phyloP scores from a whole-genome alignment of 1,140 invertebrate genomes.

The Teleogryllus occipitalis region DNA sequence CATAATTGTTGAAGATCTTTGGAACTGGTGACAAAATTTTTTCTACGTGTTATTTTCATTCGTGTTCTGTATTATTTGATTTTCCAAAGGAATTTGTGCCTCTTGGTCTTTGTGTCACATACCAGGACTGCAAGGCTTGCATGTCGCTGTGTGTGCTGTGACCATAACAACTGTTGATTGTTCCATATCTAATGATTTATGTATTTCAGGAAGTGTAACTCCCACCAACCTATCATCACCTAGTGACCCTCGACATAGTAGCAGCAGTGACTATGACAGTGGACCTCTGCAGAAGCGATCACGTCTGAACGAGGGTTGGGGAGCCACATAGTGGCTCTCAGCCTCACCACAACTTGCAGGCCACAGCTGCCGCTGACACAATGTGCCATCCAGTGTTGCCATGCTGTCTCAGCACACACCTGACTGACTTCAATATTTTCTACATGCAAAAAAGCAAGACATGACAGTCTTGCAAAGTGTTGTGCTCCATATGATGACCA shows the following conservation, averaged over 20 bases:
- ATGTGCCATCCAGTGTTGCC: slow-evolving; percentile 14
- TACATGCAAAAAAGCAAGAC: neutral
- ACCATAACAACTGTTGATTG: neutral
- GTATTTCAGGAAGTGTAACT: slow-evolving; percentile 53
- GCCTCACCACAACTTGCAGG: neutral
- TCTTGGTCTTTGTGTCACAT: neutral
- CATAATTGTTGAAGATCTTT: too few species aligned
- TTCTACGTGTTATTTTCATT: too few species aligned
- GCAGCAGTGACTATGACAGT: slow-evolving; percentile 65
- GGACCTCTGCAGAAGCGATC: slow-evolving; percentile 72
- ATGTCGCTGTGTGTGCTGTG: neutral
- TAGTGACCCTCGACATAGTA: slow-evolving; percentile 44
- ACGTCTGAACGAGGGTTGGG: slow-evolving; percentile 73
- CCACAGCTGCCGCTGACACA: neutral
- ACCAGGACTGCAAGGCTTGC: neutral
- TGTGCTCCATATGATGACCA: neutral
- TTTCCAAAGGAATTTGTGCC: neutral
- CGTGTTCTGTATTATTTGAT: neutral
- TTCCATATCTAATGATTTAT: neutral
- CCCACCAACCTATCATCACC: slow-evolving; percentile 67
- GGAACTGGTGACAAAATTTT: too few species aligned
- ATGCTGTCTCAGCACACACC: neutral
- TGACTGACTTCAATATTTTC: neutral
- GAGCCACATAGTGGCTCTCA: slow-evolving; percentile 60
- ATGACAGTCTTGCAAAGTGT: neutral